A percentile compares a stretch with the other conserved stretches of the same genome.
Evolutionary conservation across 2,888 invertebrate species (phyloP).

Genomic region (Schizotus pectinicornis): DNA sequence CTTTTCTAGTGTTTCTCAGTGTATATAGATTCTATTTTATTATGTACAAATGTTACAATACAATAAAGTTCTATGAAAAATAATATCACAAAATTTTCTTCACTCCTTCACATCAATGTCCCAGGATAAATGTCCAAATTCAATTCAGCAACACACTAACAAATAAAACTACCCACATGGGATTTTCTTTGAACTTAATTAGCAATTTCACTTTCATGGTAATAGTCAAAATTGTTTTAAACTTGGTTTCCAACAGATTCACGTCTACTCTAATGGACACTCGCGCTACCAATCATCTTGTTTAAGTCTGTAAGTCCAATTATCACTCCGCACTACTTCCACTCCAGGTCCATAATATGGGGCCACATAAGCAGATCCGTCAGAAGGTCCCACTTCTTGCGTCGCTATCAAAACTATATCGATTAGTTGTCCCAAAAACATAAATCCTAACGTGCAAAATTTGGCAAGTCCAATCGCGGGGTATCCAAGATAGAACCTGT

Average conservation of each 20-base stretch:
- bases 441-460: slow-evolving; percentile 93
- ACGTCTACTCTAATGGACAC: no score
- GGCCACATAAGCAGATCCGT: slow-evolving; percentile 93
- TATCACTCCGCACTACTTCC: slow-evolving; percentile 79
- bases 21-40: slow-evolving; percentile 24
- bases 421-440: slow-evolving; percentile 93
- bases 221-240: no score
- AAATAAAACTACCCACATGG: no score
- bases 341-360: slow-evolving; percentile 92
- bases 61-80: no score
- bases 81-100: no score
- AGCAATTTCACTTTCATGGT: no score
- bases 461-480: slow-evolving; percentile 94
- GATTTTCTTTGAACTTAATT: no score
- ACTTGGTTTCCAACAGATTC: no score
- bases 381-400: slow-evolving; percentile 92
- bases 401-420: slow-evolving; percentile 96
- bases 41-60: slow-evolving; percentile 14
- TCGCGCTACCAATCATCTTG: slow-evolving; percentile 73
- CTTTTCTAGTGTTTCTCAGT: slow-evolving; percentile 8
- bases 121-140: no score
- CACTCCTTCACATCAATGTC: no score
- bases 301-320: slow-evolving; percentile 81
- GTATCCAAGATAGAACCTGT: slow-evolving; percentile 98
- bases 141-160: no score